phyloP scores from a whole-genome alignment of 2,113 vertebrate genomes.

The Microcebus murinus region DNA sequence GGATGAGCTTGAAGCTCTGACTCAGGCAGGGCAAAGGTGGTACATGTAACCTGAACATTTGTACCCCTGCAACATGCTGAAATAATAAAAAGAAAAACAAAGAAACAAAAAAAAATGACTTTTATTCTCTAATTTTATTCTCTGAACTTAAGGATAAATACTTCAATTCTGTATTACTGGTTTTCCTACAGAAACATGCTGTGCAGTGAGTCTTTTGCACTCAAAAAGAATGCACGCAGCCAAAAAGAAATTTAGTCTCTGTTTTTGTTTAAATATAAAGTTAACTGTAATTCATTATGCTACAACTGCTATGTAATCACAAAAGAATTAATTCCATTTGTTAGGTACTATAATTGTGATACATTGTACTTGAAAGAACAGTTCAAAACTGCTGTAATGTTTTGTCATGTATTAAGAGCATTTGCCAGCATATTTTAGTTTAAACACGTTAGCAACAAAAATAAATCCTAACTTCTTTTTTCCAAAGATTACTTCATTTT shows the following conservation, averaged over 20 bases:
- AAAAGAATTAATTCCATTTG: constrained; percentile 42
- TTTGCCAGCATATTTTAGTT: constrained; percentile 33
- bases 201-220: neutral
- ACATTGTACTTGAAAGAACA: constrained; percentile 18
- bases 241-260: neutral
- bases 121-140: neutral
- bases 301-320: neutral
- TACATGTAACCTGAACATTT: no score
- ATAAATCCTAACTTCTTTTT: neutral
- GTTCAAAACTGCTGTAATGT: constrained; percentile 19
- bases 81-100: no score
- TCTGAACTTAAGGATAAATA: neutral
- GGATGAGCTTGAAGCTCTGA: no score
- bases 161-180: neutral
- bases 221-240: neutral
- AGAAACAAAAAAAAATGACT: neutral
- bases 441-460: neutral
- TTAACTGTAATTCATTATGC: constrained; percentile 37
- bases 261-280: neutral
- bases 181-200: neutral
- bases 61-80: neutral
- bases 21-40: no score
- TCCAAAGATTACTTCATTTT: neutral
- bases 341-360: neutral
- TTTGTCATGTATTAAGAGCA: constrained; percentile 7